Conservation (phyloP, 2,113 vertebrate genomes). For the Caloenas nicobarica region DNA sequence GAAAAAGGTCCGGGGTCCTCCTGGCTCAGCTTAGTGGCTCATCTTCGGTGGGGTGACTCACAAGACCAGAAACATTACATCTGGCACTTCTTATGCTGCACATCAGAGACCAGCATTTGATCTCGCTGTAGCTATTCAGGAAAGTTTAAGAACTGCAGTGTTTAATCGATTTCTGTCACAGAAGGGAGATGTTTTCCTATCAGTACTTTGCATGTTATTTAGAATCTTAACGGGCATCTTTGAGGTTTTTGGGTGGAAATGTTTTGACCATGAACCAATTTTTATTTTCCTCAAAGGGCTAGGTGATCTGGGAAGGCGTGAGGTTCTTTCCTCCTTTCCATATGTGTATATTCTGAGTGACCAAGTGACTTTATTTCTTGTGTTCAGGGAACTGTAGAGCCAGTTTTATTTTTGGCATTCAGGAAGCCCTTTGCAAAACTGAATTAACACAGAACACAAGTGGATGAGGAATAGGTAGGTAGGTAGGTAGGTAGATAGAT, state of each 20-base stretch:
- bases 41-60: background rate
- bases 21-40: background rate
- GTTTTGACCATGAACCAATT: background rate
- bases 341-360: background rate
- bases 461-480: background rate
- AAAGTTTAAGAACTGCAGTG: background rate
- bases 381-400: background rate
- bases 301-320: background rate
- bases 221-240: background rate
- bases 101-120: background rate
- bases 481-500: background rate
- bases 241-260: background rate
- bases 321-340: background rate
- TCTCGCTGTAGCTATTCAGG: background rate
- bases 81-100: background rate
- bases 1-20: background rate
- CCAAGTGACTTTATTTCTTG: background rate
- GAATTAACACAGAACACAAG: background rate
- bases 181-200: background rate
- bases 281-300: background rate
- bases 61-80: background rate
- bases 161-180: background rate
- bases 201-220: background rate
- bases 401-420: background rate
- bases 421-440: background rate